phyloP scores from a whole-genome alignment of 2,888 invertebrate genomes.

The Keiferia lycopersicella region DNA sequence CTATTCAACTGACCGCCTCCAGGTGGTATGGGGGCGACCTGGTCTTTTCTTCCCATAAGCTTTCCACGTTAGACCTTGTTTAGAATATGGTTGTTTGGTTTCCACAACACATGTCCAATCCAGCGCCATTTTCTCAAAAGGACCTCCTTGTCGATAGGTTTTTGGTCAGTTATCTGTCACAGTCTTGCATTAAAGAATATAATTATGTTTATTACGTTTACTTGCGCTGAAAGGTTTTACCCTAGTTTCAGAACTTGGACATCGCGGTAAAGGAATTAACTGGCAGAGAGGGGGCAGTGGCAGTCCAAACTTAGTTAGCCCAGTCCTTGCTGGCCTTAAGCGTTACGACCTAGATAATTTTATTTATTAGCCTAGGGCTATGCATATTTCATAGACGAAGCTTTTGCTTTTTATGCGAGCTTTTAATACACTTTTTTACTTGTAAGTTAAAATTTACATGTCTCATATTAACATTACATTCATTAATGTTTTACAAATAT shows the following conservation, averaged over 20 bases:
- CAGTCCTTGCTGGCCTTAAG: not conserved
- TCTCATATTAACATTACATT: not conserved
- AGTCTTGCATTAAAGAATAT: too few relatives aligned
- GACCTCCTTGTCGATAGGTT: too few relatives aligned
- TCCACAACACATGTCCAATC: too few relatives aligned
- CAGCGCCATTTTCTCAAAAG: too few relatives aligned
- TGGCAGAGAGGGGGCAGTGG: not conserved
- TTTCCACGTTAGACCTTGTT: too few relatives aligned
- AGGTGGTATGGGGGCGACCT: too few relatives aligned
- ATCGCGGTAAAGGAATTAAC: constrained; percentile 15
- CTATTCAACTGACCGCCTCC: too few relatives aligned
- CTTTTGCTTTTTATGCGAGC: not conserved
- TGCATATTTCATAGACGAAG: constrained; percentile 12
- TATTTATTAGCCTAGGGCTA: constrained; percentile 16
- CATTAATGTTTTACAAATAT: not conserved
- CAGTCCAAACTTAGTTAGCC: constrained; percentile 21
- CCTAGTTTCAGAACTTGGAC: constrained; percentile 18
- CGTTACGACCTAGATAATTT: constrained; percentile 20
- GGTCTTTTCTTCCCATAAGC: too few relatives aligned
- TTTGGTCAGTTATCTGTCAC: too few relatives aligned
- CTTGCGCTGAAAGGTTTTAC: not conserved
- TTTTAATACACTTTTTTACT: not conserved
- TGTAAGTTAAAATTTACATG: not conserved
- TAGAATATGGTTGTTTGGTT: too few relatives aligned
- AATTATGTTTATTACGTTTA: not conserved